Conservation (phyloP, 1,140 invertebrate genomes). For the Bicyclus anynana region DNA sequence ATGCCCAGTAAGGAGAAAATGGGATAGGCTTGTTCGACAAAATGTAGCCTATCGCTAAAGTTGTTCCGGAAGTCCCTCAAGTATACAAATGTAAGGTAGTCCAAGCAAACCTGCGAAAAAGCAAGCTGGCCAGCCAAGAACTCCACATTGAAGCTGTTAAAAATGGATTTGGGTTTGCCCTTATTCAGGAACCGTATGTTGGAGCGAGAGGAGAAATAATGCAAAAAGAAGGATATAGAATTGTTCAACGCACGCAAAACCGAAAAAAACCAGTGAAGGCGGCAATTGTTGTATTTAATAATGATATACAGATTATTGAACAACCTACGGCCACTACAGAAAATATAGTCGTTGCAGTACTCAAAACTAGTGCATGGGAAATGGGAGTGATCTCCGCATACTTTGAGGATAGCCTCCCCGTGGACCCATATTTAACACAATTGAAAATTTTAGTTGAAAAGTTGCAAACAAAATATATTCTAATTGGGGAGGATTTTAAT, state of each 20-base stretch:
- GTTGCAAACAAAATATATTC: not conserved
- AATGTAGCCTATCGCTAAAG: conserved; percentile 25
- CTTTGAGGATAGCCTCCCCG: conserved; percentile 7
- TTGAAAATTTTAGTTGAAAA: conserved; percentile 1
- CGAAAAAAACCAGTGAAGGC: conserved; percentile 8
- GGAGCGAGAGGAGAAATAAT: not conserved
- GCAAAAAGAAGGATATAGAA: not conserved
- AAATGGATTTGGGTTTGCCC: not conserved
- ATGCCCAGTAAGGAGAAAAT: conserved; percentile 13
- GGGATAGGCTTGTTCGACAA: conserved; percentile 2
- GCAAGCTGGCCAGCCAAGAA: conserved; percentile 9
- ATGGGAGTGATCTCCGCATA: conserved; percentile 4
- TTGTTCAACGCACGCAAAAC: not conserved
- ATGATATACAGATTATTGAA: not conserved
- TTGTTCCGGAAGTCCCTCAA: not conserved
- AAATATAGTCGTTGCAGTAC: conserved; percentile 8
- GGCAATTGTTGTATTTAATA: conserved; percentile 9
- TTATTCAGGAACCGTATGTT: conserved; percentile 20
- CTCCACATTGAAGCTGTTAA: conserved; percentile 5
- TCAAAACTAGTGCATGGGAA: conserved; percentile 6
- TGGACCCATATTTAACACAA: not conserved
- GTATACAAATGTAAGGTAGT: not conserved
- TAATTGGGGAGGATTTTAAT: conserved; percentile 28
- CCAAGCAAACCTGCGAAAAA: conserved; percentile 18
- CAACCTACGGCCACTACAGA: conserved; percentile 7